Conservation (phyloP, 1,140 invertebrate genomes). For the Stegodyphus dumicola region DNA sequence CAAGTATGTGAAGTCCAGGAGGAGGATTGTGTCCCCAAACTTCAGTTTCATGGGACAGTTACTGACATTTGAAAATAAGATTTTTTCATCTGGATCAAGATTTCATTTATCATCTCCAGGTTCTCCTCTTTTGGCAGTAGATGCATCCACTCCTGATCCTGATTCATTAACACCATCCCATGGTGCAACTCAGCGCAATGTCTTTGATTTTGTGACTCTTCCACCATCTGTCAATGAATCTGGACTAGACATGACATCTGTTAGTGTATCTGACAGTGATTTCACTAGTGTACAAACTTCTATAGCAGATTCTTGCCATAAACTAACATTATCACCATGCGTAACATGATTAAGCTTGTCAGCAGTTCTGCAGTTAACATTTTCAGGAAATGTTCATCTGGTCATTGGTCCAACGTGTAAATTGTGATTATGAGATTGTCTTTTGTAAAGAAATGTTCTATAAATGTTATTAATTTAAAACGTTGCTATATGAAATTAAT, state of each 20-base stretch:
- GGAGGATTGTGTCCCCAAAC: slow-evolving; percentile 88
- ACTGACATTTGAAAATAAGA: slow-evolving; percentile 77
- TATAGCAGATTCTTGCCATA: slow-evolving; percentile 26
- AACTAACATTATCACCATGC: slow-evolving; percentile 30
- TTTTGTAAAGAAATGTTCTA: slow-evolving; percentile 11
- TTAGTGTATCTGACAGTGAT: background rate
- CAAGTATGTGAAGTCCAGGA: slow-evolving; percentile 75
- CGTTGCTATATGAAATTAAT: background rate
- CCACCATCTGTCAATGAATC: background rate
- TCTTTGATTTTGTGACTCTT: slow-evolving; percentile 41
- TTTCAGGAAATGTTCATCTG: slow-evolving; percentile 16
- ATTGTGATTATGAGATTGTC: background rate
- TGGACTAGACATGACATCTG: slow-evolving; percentile 8
- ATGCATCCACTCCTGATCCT: slow-evolving; percentile 42
- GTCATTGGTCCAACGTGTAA: slow-evolving; percentile 48
- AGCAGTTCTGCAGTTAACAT: background rate
- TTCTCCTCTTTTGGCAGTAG: slow-evolving; percentile 30
- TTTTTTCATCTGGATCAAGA: slow-evolving; percentile 65
- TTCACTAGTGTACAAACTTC: slow-evolving; percentile 10
- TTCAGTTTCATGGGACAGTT: slow-evolving; percentile 90
- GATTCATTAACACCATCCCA: slow-evolving; percentile 36
- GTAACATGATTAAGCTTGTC: slow-evolving; percentile 1
- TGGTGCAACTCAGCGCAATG: slow-evolving; percentile 23
- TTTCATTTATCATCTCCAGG: slow-evolving; percentile 22
- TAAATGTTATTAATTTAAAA: background rate